Evolutionary conservation across 2,797 vertebrate species (phyloP).

Genomic region (Picus viridis): DNA sequence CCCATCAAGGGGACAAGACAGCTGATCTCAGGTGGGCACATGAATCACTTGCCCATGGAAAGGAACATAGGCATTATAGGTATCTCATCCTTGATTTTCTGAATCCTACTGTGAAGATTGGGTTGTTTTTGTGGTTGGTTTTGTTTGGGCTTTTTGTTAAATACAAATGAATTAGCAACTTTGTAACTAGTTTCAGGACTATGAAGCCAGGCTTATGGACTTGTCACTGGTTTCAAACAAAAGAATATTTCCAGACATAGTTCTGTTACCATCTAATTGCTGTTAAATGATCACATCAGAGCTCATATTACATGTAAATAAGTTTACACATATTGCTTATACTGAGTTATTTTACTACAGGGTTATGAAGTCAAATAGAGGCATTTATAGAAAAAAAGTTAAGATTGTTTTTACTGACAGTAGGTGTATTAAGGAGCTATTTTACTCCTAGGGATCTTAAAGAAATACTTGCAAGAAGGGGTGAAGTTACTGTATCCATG

Average conservation of each 20-base stretch:
- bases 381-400: background rate
- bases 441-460: background rate
- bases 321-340: background rate
- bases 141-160: background rate
- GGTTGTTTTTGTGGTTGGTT: too few relatives aligned
- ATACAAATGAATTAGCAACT: background rate
- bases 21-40: background rate
- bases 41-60: background rate
- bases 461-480: background rate
- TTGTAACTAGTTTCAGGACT: background rate
- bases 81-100: background rate
- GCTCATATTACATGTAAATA: background rate
- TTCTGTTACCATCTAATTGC: background rate
- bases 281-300: background rate
- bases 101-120: background rate
- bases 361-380: background rate
- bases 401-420: background rate
- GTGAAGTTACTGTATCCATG: background rate
- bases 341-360: background rate
- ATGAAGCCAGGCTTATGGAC: background rate
- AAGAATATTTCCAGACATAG: background rate
- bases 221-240: background rate
- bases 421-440: background rate
- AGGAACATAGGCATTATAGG: fast-evolving
- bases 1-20: fast-evolving